phyloP scores from a whole-genome alignment of 2,797 vertebrate genomes.

The Phrynocephalus guinanensis region DNA sequence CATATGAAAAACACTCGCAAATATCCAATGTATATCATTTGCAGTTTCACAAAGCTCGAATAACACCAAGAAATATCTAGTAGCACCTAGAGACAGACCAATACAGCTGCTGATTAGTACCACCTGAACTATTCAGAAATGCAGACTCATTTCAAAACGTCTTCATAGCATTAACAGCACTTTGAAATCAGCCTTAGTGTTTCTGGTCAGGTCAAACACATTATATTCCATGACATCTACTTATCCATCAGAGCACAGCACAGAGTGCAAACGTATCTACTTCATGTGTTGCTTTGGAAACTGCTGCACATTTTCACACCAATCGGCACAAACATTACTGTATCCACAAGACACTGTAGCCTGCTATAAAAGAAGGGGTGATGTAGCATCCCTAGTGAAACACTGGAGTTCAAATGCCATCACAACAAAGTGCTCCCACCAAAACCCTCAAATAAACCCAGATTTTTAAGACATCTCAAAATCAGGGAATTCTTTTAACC shows the following conservation, averaged over 20 bases:
- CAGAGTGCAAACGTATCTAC: not conserved
- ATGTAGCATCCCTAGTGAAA: constrained; percentile 16
- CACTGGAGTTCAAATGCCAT: not conserved
- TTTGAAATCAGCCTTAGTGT: not conserved
- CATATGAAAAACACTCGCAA: too few relatives aligned
- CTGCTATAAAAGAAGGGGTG: not conserved
- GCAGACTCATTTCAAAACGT: too few relatives aligned
- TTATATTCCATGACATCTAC: not conserved
- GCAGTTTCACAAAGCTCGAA: not conserved
- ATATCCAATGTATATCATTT: too few relatives aligned
- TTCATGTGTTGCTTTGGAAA: not conserved
- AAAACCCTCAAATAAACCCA: not conserved
- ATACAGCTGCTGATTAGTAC: too few relatives aligned
- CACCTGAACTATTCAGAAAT: too few relatives aligned
- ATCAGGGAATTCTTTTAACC: not conserved
- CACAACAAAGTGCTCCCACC: not conserved
- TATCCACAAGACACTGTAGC: not conserved
- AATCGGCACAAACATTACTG: not conserved
- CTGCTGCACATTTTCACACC: not conserved
- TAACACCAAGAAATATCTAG: not conserved
- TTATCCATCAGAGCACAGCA: not conserved
- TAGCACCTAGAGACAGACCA: too few relatives aligned
- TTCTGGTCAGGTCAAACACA: not conserved
- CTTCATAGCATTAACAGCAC: not conserved
- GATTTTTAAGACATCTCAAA: not conserved